Base-by-base conservation (phyloP, 2,888 invertebrate species). In the Corythucha ciliata region DNA sequence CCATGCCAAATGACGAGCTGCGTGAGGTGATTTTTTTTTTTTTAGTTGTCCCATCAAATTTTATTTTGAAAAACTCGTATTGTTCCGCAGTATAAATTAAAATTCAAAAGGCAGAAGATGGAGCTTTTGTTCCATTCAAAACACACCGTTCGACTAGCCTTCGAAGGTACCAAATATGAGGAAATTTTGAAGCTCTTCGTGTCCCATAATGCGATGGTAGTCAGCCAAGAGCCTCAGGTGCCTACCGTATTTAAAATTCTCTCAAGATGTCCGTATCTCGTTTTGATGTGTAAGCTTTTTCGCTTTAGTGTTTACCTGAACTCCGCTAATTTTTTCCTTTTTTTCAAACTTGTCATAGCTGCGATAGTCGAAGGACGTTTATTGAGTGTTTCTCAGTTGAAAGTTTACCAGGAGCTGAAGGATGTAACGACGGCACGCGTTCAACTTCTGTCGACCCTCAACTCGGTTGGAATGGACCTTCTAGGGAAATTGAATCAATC, bases 331-430 rank as follows among this genome's bases (percentile, higher is more conserved):
- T 29, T 8, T 29, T 29, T 29, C n/a, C 29, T 12, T 8, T 8
- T 10, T 29, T n/a, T n/a, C n/a, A n/a, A n/a, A n/a, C n/a, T 57
- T 47, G 39, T 70, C 69, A 59, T 68, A 82, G 83, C 78, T 66
- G 87, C 80, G n/a, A 78, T 87, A 54, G 73, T 82, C 45, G 79
- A 88, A 61, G 78, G 79, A 40, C 74, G 71, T 52, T 67, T 87
- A 24, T 61, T 88, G 59, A 81, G 76, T 55, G 76, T 75, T 58
- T 80, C 80, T 64, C 82, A 87, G 61, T 69, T 88, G 25, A 62
- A 80, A 22, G 72, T 75, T 59, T 83, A 77, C 60, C 79, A 81
- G 51, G 69, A 73, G 62, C 70, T 84, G 63, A 77, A 80, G 0
- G 77, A 76, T 63, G 64, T 88, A 41, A 76, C 78, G 60, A 69